Conservation (phyloP, 1,140 invertebrate species). For the Brachionus asplanchnoidis region DNA sequence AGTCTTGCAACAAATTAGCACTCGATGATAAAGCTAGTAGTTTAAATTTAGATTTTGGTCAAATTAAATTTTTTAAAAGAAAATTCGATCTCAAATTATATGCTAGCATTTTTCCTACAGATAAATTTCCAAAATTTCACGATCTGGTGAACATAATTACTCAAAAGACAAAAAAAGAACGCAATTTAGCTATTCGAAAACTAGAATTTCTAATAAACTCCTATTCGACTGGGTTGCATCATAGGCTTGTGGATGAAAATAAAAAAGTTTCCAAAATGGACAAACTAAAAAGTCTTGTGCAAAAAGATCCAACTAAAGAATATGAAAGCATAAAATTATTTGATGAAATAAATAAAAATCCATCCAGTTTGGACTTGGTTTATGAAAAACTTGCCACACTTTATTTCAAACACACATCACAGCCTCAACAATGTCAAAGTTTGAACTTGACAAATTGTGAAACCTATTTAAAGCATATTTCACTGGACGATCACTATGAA, state of each 20-base stretch:
- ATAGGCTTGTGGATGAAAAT: not conserved
- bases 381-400: not conserved
- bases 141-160: not conserved
- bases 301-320: not conserved
- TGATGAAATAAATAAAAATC: not conserved
- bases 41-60: not conserved
- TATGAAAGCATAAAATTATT: not conserved
- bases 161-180: not conserved
- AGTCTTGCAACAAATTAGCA: not conserved
- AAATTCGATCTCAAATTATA: not conserved
- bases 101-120: not conserved
- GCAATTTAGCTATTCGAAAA: not conserved
- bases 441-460: not conserved
- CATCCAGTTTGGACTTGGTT: not conserved
- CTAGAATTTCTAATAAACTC: not conserved
- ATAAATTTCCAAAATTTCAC: not conserved
- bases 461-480: not conserved
- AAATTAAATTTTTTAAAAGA: not conserved
- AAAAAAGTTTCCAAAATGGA: not conserved
- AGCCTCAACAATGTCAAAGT: not conserved
- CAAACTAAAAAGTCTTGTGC: not conserved
- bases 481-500: not conserved
- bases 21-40: not conserved
- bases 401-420: not conserved
- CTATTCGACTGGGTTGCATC: not conserved